Evolutionary conservation across 1,140 invertebrate genomes (phyloP).

Genomic region (Drosophila pectinifera): DNA sequence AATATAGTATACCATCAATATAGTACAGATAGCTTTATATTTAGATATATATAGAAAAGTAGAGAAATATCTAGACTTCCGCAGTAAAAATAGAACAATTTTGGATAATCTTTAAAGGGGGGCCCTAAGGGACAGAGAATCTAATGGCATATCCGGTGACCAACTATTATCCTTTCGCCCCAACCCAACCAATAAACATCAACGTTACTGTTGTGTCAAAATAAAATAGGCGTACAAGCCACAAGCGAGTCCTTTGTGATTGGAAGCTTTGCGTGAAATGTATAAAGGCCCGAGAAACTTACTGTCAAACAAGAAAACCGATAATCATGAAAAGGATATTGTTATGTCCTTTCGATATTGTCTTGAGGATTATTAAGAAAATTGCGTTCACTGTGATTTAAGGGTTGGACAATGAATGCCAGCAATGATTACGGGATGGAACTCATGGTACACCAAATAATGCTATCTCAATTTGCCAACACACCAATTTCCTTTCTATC

Average conservation of each 20-base stretch:
- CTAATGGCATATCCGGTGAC: slow-evolving; percentile 19
- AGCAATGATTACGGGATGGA: slow-evolving; percentile 55
- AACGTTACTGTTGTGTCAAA: slow-evolving; percentile 56
- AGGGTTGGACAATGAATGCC: slow-evolving; percentile 78
- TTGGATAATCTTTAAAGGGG: neutral
- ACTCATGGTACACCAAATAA: slow-evolving; percentile 58
- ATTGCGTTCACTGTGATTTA: slow-evolving; percentile 83
- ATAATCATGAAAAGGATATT: slow-evolving; percentile 85
- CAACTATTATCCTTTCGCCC: slow-evolving; percentile 68
- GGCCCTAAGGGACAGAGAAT: neutral
- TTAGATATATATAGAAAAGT: too few species aligned
- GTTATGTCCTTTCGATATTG: slow-evolving; percentile 83
- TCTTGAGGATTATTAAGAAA: slow-evolving; percentile 84
- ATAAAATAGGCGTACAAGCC: slow-evolving; percentile 57
- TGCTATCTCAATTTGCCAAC: slow-evolving; percentile 55
- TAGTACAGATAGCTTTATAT: too few species aligned
- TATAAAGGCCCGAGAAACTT: slow-evolving; percentile 8
- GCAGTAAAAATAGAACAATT: neutral
- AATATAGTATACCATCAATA: too few species aligned
- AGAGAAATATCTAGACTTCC: neutral
- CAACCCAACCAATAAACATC: slow-evolving; percentile 75
- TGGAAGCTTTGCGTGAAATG: slow-evolving; percentile 18
- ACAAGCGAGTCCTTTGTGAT: slow-evolving; percentile 16
- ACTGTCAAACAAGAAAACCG: slow-evolving; percentile 55
- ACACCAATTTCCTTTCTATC: slow-evolving; percentile 31